Evolutionary conservation across 2,113 vertebrate species (phyloP).

Genomic region (Tychaedon coryphoeus): DNA sequence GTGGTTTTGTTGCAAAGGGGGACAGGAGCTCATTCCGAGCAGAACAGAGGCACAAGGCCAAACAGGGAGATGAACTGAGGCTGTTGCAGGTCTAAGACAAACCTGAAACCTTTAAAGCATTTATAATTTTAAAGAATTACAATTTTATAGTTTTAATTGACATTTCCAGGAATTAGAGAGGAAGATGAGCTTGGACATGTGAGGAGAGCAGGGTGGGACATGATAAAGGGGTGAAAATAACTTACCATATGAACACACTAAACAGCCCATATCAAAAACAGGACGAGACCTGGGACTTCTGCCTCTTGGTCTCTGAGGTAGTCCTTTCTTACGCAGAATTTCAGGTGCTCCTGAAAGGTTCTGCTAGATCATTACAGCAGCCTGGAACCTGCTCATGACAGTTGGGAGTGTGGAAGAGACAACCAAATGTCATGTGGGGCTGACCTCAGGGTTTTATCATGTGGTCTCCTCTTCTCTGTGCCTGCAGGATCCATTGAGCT

Average conservation of each 20-base stretch:
- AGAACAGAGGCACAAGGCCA: not conserved
- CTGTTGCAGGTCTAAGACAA: not conserved
- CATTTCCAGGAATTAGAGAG: not conserved
- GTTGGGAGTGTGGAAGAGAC: not conserved
- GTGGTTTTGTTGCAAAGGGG: not conserved
- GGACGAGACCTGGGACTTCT: not conserved
- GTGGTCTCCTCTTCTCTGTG: not conserved
- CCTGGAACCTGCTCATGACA: fast-evolving
- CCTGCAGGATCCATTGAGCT: constrained; percentile 85
- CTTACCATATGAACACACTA: not conserved
- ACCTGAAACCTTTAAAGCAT: not conserved
- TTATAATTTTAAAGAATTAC: not conserved
- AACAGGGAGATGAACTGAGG: not conserved
- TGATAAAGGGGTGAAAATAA: not conserved
- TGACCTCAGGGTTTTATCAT: not conserved
- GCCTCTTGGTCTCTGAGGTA: not conserved
- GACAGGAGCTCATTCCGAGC: not conserved
- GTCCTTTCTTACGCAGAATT: not conserved
- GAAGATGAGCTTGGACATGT: not conserved
- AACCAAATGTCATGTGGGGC: not conserved
- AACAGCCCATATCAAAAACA: not conserved
- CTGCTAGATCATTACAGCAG: not conserved
- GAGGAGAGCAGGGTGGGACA: not conserved
- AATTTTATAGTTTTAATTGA: not conserved
- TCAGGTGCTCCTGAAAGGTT: not conserved